Conservation (phyloP, 23 tunicate species). For the Botrylloides violaceus region DNA sequence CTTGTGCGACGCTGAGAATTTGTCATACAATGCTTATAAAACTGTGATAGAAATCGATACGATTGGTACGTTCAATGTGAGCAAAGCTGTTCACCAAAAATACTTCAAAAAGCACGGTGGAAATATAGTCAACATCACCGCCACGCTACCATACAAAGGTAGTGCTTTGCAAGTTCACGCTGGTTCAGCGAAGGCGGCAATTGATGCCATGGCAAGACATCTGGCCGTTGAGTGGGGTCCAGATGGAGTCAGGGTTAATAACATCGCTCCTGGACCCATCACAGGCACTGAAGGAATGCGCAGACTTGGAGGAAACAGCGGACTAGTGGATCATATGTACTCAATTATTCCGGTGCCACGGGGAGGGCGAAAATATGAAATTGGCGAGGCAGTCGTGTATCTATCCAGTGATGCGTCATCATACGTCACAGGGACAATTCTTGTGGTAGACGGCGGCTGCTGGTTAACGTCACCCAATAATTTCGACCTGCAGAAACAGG, state of each 20-base stretch:
- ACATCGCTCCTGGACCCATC: conserved; percentile 93
- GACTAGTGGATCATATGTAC: conserved; percentile 26
- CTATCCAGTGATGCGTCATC: conserved; percentile 73
- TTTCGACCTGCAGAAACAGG: background rate
- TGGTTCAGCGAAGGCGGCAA: conserved; percentile 88
- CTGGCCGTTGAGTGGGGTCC: conserved; percentile 89
- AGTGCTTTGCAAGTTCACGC: conserved; percentile 73
- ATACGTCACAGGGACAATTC: conserved; percentile 66
- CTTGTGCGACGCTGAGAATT: conserved; percentile 51
- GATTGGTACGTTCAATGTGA: conserved; percentile 69
- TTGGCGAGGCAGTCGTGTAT: conserved; percentile 68
- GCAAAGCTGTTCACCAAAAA: conserved; percentile 61
- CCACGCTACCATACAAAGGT: conserved; percentile 67
- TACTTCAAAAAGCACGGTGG: conserved; percentile 69
- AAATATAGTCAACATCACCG: conserved; percentile 75
- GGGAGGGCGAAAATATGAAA: conserved; percentile 67
- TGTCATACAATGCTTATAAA: conserved; percentile 84
- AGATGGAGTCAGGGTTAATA: conserved; percentile 42
- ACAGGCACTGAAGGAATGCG: conserved; percentile 84
- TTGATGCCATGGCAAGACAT: conserved; percentile 86
- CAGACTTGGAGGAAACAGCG: conserved; percentile 46
- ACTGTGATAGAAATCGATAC: conserved; percentile 93
- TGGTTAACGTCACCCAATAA: conserved; percentile 60
- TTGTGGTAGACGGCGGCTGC: conserved; percentile 81
- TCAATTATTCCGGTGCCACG: conserved; percentile 46